Base-by-base conservation (phyloP, 2,113 vertebrate species). In the Vanacampus margaritifer region DNA sequence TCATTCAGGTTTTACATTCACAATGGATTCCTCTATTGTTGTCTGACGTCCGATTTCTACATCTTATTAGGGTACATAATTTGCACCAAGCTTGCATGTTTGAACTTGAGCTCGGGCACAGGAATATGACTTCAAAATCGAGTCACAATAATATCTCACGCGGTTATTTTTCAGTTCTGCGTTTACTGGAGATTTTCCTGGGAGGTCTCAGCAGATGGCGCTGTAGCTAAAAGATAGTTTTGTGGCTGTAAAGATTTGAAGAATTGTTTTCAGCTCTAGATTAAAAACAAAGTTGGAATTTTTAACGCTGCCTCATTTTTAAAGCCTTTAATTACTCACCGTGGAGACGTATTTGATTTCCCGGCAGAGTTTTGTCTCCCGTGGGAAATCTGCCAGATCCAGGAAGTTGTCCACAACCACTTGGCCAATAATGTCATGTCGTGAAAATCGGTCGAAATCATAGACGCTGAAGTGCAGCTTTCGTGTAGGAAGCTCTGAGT, bases 381-480 rank as follows among this genome's bases (percentile, higher is more conserved):
- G 93, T 67, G 97, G 97, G 89, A 99, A 98, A 89, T 99, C 97
- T 45, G 94, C 93, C 92, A 98, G 93, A 84, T 99, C 97, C 89
- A 98, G 91, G 92, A 99, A 98, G 92, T 97, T 97, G 90, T 98
- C 97, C 84, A 99, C 96, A 75, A 97, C 93, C 88, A 98, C 94
- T 84, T 98, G 97, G 74, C 97, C 97, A 43, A 99, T 99, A 79
- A 98, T 92, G 77, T 99, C 97, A 53, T 98, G 97, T 36, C 97
- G 94, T 73, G 97, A 98, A 90, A 99, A 99, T 62, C 97, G 94
- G 89, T 98, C 97, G 80, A 99, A 99, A 90, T 99, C 97, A 68
- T 98, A 99, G 63, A 99, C 93, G 57, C 95, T 98, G 91, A 99
- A 99, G 91, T 99, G 97, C 71, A 99, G 94, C 86, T 98, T 98